These are phyloP conservation scores for Leucozona laternaria DNA, from an alignment of 2,888 invertebrate species.

Conservation along the genomic window DNA sequence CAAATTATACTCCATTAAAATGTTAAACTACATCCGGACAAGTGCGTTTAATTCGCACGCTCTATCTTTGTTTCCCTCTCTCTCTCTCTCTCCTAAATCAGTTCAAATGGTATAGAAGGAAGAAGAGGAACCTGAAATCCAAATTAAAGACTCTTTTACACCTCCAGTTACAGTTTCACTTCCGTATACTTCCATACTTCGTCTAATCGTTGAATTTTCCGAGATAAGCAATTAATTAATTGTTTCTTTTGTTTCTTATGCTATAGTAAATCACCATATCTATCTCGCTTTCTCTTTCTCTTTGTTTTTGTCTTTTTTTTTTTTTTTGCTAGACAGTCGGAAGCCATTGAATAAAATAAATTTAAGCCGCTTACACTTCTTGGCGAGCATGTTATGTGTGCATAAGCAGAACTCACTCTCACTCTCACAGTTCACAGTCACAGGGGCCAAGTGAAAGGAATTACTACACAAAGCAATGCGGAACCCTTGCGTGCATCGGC, in stretches of 20 bases:
- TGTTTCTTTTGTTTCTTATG: conserved; percentile 60
- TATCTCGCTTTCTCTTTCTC: not conserved
- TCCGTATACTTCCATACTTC: too few relatives aligned
- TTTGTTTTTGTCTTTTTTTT: not conserved
- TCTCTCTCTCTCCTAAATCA: not conserved
- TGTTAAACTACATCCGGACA: conserved; percentile 65
- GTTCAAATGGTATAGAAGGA: not conserved
- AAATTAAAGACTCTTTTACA: conserved; percentile 11
- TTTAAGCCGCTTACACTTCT: conserved; percentile 50
- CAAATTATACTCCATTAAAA: conserved; percentile 70
- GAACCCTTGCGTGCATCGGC: conserved; percentile 72
- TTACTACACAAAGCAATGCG: conserved; percentile 53
- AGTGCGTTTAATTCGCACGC: conserved; percentile 60
- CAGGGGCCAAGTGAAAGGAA: conserved; percentile 30
- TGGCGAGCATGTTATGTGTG: conserved; percentile 28
- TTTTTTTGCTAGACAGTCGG: conserved; percentile 20
- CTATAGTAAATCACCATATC: conserved; percentile 65
- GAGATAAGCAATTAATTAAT: conserved; percentile 75
- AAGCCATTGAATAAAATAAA: conserved; percentile 56
- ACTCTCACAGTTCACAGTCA: not conserved
- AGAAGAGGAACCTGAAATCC: not conserved
- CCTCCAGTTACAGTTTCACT: conserved; percentile 1
- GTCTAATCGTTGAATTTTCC: conserved; percentile 30
- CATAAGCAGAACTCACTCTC: not conserved
- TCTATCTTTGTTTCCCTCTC: not conserved